These are phyloP conservation scores for Siniperca undulata DNA, from an alignment of 2,797 vertebrate genomes.

Conservation along the genomic window DNA sequence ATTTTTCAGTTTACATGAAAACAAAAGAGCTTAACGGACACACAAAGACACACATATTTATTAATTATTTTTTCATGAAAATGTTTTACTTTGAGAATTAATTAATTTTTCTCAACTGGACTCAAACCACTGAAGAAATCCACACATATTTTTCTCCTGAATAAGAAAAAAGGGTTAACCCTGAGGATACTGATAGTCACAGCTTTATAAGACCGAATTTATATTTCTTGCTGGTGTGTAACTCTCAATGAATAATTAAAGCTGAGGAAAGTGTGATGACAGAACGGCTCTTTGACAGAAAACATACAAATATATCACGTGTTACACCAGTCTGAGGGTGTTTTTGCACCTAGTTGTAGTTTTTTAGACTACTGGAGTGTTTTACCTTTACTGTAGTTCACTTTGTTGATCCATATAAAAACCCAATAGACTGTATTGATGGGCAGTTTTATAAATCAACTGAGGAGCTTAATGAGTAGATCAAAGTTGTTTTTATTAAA, in stretches of 20 bases:
- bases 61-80: not conserved
- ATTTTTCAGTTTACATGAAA: conserved; percentile 23
- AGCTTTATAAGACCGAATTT: conserved; percentile 21
- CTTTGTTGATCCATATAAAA: not conserved
- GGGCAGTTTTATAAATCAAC: not conserved
- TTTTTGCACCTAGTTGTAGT: not conserved
- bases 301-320: not conserved
- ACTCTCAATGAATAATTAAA: conserved; percentile 28
- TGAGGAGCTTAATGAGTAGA: not conserved
- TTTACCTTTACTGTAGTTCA: no score
- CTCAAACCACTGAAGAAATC: conserved; percentile 2
- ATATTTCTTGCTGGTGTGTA: conserved; percentile 1
- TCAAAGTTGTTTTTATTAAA: not conserved
- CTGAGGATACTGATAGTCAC: not conserved
- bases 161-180: not conserved
- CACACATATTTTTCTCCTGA: not conserved
- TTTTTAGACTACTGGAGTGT: not conserved
- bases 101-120: not conserved
- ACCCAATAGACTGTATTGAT: not conserved
- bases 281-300: not conserved
- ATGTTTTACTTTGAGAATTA: not conserved
- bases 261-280: not conserved
- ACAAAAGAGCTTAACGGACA: not conserved
- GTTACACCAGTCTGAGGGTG: not conserved
- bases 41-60: not conserved